These are phyloP conservation scores for Oreotrochilus melanogaster DNA, from an alignment of 2,113 vertebrate species.

Conservation along the genomic window DNA sequence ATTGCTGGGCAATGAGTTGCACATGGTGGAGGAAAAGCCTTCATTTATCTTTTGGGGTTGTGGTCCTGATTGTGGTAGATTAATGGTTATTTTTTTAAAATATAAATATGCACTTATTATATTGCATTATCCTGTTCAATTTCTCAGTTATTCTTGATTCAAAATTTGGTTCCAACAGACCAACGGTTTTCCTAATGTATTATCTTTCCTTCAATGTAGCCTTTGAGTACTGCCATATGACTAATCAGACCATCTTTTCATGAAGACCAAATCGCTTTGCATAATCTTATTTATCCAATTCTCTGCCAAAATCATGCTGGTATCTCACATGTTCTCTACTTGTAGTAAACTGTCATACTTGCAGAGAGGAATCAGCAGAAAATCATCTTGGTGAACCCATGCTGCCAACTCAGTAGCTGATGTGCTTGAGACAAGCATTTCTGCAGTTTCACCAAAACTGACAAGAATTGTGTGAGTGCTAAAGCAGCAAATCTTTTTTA, in stretches of 20 bases:
- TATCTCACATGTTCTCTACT: not conserved
- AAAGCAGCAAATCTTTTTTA: not conserved
- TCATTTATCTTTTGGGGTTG: not conserved
- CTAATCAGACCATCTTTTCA: not conserved
- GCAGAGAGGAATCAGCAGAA: not conserved
- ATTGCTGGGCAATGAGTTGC: not conserved
- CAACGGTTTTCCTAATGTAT: not conserved
- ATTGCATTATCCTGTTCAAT: not conserved
- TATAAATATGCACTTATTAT: not conserved
- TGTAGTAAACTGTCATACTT: not conserved
- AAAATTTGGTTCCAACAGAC: not conserved
- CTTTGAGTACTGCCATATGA: not conserved
- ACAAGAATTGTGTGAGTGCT: not conserved
- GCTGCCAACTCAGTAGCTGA: not conserved
- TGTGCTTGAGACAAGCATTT: not conserved
- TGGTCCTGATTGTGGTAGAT: not conserved
- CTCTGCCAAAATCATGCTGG: not conserved
- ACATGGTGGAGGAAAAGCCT: not conserved
- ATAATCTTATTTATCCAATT: not conserved
- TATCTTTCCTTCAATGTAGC: not conserved
- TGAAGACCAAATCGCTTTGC: not conserved
- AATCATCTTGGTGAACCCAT: not conserved
- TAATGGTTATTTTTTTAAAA: not conserved
- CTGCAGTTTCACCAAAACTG: not conserved
- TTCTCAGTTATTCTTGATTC: not conserved